Conservation (phyloP, 2,888 invertebrate genomes). For the Temnothorax unifasciatus region DNA sequence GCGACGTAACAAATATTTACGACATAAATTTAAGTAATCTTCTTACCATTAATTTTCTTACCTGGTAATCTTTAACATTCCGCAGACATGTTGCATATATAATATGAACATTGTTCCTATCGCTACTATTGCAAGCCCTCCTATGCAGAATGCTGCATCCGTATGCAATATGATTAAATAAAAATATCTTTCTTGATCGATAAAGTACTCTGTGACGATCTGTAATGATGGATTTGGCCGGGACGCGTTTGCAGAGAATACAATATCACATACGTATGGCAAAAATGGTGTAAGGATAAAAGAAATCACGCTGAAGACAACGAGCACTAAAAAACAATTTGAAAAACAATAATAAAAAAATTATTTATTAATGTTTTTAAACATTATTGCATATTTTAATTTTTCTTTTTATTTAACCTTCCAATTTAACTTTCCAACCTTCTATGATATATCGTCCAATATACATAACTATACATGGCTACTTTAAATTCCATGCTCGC, state of each 20-base stretch:
- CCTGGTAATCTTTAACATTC: slow-evolving; percentile 29
- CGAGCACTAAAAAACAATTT: background rate
- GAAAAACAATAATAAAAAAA: background rate
- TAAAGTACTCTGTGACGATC: background rate
- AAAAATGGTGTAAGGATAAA: background rate
- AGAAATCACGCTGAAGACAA: background rate
- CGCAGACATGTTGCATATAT: slow-evolving; percentile 19
- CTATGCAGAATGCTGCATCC: background rate
- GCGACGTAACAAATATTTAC: background rate
- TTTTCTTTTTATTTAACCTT: background rate
- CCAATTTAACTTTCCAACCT: too few species aligned
- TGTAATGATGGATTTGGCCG: background rate
- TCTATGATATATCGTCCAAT: background rate
- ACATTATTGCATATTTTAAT: background rate
- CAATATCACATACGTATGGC: background rate
- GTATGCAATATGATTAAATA: slow-evolving; percentile 23
- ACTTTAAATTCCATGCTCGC: background rate
- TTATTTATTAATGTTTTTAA: slow-evolving; percentile 5
- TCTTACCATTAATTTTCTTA: slow-evolving; percentile 1
- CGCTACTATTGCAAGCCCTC: background rate
- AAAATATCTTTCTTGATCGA: slow-evolving; percentile 20
- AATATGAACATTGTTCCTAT: background rate
- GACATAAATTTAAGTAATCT: background rate
- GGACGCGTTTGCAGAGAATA: background rate
- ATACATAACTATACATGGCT: background rate